These are phyloP conservation scores for Manis javanica DNA, from an alignment of 2,797 vertebrate genomes.

Conservation along the genomic window DNA sequence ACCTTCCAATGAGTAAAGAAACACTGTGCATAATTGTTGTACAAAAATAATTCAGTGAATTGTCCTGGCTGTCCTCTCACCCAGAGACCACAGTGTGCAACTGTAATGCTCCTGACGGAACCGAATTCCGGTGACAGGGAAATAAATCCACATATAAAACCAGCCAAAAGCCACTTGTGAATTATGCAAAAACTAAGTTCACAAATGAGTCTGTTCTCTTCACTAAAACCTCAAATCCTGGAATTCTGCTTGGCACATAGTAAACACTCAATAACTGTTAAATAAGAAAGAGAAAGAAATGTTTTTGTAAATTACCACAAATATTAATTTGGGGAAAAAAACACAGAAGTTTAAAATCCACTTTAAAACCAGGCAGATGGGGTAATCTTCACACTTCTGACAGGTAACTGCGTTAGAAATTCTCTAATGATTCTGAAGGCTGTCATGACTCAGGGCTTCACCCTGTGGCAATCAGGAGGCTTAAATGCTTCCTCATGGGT, in stretches of 20 bases:
- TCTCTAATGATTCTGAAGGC: slow-evolving; percentile 62
- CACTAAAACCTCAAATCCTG: neutral
- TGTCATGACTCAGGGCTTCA: slow-evolving; percentile 69
- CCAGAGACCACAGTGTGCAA: neutral
- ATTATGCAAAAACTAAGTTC: neutral
- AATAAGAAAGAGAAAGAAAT: neutral
- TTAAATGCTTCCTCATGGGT: slow-evolving; percentile 60
- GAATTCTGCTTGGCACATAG: neutral
- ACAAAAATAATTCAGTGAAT: neutral
- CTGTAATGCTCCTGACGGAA: neutral
- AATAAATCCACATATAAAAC: neutral
- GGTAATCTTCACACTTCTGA: slow-evolving; percentile 60
- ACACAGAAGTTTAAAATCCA: slow-evolving; percentile 68
- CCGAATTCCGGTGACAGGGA: neutral
- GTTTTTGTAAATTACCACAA: neutral
- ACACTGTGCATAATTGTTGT: neutral
- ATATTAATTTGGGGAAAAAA: neutral
- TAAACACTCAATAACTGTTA: neutral
- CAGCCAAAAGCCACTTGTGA: neutral
- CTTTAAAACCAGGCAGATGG: slow-evolving; percentile 71
- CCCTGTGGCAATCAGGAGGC: slow-evolving; percentile 43
- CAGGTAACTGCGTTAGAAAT: slow-evolving; percentile 78
- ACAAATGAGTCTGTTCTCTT: neutral
- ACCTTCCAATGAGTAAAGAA: neutral
- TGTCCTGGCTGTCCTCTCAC: neutral